Percentiles rank a stretch among this genome's conserved stretches.
These are phyloP conservation scores for Ichneumon xanthorius DNA, from an alignment of 2,888 invertebrate genomes.

Conservation along the genomic window DNA sequence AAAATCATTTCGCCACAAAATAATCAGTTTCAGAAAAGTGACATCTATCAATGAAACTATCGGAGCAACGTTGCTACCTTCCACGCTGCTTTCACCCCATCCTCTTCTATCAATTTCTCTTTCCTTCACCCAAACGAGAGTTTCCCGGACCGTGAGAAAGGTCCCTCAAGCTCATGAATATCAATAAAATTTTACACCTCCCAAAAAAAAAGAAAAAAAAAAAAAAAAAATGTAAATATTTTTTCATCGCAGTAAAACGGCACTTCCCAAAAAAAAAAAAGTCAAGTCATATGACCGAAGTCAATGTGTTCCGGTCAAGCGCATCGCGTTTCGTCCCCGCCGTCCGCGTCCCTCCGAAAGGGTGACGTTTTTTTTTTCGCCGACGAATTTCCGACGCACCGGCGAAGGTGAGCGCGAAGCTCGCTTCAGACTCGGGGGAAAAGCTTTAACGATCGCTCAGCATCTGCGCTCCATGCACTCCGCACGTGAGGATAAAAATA, in stretches of 20 bases:
- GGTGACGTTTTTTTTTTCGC: too few species aligned
- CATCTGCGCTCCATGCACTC: conserved; percentile 60
- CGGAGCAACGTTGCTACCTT: too few species aligned
- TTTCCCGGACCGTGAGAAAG: neutral
- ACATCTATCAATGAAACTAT: too few species aligned
- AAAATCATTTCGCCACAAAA: too few species aligned
- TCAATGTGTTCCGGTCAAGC: neutral
- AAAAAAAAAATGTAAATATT: neutral
- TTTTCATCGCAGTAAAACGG: neutral
- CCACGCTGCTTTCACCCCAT: too few species aligned
- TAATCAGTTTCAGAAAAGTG: too few species aligned
- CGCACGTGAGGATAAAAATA: conserved; percentile 59
- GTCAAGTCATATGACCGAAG: neutral
- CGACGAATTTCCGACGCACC: too few species aligned
- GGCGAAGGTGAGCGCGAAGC: too few species aligned
- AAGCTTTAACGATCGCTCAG: conserved; percentile 37
- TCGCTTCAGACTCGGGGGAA: neutral
- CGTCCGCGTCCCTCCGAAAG: too few species aligned
- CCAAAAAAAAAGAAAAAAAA: too few species aligned
- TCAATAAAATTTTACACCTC: conserved; percentile 10
- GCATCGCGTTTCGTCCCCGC: neutral
- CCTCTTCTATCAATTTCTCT: too few species aligned
- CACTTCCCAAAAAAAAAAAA: neutral
- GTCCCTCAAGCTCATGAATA: conserved; percentile 11
- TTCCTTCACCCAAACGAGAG: neutral